Evolutionary conservation across 2,888 invertebrate genomes (phyloP).

Genomic region (Conomelus anceps): DNA sequence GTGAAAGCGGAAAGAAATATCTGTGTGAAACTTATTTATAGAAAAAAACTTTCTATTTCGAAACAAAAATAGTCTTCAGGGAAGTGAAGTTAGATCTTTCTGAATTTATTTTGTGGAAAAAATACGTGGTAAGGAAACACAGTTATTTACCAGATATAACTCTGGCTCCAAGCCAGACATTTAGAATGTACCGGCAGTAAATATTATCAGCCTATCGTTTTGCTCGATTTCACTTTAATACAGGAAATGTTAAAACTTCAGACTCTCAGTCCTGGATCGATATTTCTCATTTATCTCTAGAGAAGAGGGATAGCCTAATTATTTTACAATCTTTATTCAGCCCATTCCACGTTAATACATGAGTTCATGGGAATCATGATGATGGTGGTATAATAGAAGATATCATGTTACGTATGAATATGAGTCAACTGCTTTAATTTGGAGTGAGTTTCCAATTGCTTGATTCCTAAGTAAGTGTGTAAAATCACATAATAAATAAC

Average conservation of each 20-base stretch:
- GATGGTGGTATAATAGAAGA: no score
- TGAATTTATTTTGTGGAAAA: not conserved
- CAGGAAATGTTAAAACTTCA: not conserved
- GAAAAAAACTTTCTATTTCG: not conserved
- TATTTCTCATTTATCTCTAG: not conserved
- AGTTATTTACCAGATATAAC: not conserved
- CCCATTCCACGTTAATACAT: no score
- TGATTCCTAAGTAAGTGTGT: no score
- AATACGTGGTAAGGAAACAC: not conserved
- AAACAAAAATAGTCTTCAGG: not conserved
- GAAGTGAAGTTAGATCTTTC: not conserved
- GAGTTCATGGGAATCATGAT: no score
- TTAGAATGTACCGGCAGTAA: not conserved
- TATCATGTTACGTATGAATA: no score
- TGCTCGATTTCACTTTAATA: not conserved
- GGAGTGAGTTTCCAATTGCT: no score
- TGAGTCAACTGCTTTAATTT: no score
- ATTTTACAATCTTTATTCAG: not conserved
- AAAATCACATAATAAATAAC: no score
- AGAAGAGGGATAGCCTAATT: not conserved
- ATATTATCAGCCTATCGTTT: not conserved
- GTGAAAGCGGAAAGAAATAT: not conserved
- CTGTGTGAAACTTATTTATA: not conserved
- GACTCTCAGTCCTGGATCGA: not conserved
- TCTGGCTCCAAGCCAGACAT: not conserved